A percentile compares a stretch with the other conserved stretches of the same genome.
Evolutionary conservation across 2,113 vertebrate species (phyloP).

Genomic region (Dermatemys mawii): DNA sequence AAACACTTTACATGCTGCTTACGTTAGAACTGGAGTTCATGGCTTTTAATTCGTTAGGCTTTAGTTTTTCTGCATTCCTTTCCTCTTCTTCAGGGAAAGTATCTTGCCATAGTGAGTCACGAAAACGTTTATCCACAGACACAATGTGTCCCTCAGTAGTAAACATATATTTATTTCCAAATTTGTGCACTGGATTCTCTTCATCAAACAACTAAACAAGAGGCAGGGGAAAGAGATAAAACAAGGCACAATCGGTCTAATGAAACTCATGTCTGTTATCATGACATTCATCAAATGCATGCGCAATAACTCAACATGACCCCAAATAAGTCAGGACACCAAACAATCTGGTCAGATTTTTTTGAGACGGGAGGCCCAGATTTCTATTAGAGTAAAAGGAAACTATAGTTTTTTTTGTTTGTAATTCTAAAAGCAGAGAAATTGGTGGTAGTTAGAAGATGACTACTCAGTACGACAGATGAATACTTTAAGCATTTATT

Average conservation of each 20-base stretch:
- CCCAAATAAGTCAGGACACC: neutral
- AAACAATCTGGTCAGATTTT: neutral
- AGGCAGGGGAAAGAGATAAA: neutral
- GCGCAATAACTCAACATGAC: neutral
- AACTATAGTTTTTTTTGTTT: constrained; percentile 8
- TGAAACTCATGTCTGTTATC: fast-evolving
- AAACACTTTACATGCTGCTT: constrained; percentile 12
- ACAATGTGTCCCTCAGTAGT: constrained; percentile 97
- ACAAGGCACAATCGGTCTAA: fast-evolving
- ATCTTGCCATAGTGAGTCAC: constrained; percentile 88
- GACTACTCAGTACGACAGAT: neutral
- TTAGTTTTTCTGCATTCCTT: constrained; percentile 15
- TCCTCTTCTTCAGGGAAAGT: constrained; percentile 76
- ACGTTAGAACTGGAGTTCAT: constrained; percentile 91
- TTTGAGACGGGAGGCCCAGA: neutral
- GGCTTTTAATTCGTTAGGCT: constrained; percentile 46
- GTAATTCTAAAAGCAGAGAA: neutral
- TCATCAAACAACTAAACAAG: constrained; percentile 91
- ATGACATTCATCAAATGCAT: fast-evolving
- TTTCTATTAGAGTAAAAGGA: neutral
- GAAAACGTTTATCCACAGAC: constrained; percentile 90
- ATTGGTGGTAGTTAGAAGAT: neutral
- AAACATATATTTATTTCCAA: constrained; percentile 94
- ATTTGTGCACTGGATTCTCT: constrained; percentile 94
- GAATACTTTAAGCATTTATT: neutral